Evolutionary conservation across 1,140 invertebrate species (phyloP), one percentile per base, ranked within the genome.

Genomic region (Monochamus saltuarius): DNA sequence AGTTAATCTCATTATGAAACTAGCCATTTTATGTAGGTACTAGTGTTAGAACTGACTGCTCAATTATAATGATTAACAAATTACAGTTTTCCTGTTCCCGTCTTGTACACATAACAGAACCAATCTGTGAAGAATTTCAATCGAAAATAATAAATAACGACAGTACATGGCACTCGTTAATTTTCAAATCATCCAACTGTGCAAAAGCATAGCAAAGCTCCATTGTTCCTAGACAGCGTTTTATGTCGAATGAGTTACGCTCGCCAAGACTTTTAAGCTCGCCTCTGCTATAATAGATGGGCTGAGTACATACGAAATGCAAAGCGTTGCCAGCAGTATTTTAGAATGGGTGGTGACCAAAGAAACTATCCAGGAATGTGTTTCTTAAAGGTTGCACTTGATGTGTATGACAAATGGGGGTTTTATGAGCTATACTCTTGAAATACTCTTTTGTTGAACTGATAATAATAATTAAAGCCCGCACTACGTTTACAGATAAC

Each of bases 91-190:
- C 29, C 36, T 52, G 19, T 13, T 52, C 50, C 29, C 36, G 29
- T n/a, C 17, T 52, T 52, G 4, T 36, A 2, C 50, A 35, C 36
- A 52, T 22, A 47, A 19, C 45, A 47, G 19, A 47, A 19, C 11
- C 35, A 38, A 52, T 52, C 50, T 38, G 29, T n/a, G 34, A 6
- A 52, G 36, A 52, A 52, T 38, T 52, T 38, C 13, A 52, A 52
- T 52, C 50, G 16, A 52, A 52, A n/a, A 38, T 52, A 38, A 52
- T 37, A 36, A 38, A 38, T 38, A 37, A 34, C 29, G 14, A 9
- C 34, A 17, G 50, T 52, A 52, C 50, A 35, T 37, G 50, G 50
- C 50, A 38, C 50, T 52, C 50, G 50, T 52, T 52, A 52, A 52
- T 52, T 52, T 52, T 3, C 45, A 47, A 29, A 22, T 13, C 50